phyloP scores from a whole-genome alignment of 2,888 invertebrate species.

The Hydriomena furcata region DNA sequence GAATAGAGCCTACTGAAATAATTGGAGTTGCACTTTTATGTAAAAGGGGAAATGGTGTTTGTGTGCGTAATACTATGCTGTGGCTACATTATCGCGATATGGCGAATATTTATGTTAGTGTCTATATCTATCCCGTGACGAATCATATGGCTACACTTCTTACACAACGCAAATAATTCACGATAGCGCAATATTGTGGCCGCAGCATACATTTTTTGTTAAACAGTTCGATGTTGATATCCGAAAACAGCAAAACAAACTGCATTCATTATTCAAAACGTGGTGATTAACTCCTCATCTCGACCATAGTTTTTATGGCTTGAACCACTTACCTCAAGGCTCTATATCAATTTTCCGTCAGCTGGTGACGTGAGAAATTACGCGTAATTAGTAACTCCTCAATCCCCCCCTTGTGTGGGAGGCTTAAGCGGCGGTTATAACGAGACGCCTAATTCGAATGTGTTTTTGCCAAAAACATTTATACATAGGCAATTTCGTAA shows the following conservation, averaged over 20 bases:
- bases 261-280: background rate
- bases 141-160: too few relatives aligned
- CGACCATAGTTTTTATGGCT: conserved; percentile 6
- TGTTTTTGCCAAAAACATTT: conserved; percentile 13
- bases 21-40: too few relatives aligned
- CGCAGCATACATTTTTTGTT: too few relatives aligned
- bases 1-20: background rate
- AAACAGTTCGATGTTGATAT: too few relatives aligned
- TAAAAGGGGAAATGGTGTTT: too few relatives aligned
- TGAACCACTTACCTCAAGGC: conserved; percentile 9
- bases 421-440: conserved; percentile 11
- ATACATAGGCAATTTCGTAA: conserved; percentile 12
- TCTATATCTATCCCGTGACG: too few relatives aligned
- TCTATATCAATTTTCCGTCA: conserved; percentile 15
- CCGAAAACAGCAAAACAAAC: background rate
- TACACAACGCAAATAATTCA: too few relatives aligned
- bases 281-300: conserved; percentile 5
- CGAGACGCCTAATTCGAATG: conserved; percentile 19
- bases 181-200: too few relatives aligned
- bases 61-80: too few relatives aligned
- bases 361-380: conserved; percentile 19
- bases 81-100: too few relatives aligned
- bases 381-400: conserved; percentile 17
- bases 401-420: conserved; percentile 9
- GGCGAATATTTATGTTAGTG: too few relatives aligned